Evolutionary conservation across 2,888 invertebrate species (phyloP), one percentile per base, ranked within the genome.

Genomic region (Dichetophora obliterata): DNA sequence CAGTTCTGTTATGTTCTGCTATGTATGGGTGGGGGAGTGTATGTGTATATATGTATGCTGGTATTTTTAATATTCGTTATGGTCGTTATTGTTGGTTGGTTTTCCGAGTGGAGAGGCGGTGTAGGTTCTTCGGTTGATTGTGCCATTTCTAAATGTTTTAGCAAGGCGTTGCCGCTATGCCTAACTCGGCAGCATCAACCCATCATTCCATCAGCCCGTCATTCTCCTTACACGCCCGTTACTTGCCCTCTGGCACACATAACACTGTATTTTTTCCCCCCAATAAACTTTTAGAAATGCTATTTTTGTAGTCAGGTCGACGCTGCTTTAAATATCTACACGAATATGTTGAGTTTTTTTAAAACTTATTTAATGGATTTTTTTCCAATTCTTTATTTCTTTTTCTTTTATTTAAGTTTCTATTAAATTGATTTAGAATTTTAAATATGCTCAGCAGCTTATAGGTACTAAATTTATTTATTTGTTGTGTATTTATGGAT

Each of bases 371-470:
- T 50, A 65, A 52, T 65, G 34, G 54, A 34, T 74, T 63, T 50
- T 34, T 24, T 22, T 24, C 19, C 22, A 27, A 16, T 16, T 34
- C 3, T n/a, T 6, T 48, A 11, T 68, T 68, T 34, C 16, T 68
- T 5, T 9, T 9, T 57, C 27, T 71, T 8, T 80, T 76, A 72
- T 73, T 77, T 75, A 78, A 68, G 76, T 76, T 65, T 76, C 72
- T 73, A 74, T 77, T 80, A 78, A 75, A 80, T 72, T 78, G 78
- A 78, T 75, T 37, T 65, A 37, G 34, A 9, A 69, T 52, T 75
- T 50, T 19, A 52, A 72, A 50, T 59, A 4, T 59, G 59, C 27
- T 24, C 11, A 5, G n/a, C 5, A 34, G 34, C 34, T 63, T 63
- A 34, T 63, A n/a, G n/a, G n/a, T n/a, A 59, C 16, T 34, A 63